Conservation (phyloP, 1,140 invertebrate species). For the Harpegnathos saltator region DNA sequence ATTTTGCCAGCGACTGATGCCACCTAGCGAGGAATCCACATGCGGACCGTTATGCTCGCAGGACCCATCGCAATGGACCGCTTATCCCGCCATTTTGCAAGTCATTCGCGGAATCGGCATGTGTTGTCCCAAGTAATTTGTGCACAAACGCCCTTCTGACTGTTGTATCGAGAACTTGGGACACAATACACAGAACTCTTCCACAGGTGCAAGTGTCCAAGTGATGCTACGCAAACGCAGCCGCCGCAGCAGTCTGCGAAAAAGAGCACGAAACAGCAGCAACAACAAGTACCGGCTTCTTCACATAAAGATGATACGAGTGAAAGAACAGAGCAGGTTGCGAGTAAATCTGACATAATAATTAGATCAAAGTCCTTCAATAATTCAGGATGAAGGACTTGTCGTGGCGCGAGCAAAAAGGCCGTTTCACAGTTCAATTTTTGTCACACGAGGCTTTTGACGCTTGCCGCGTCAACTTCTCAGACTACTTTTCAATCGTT, state of each 20-base stretch:
- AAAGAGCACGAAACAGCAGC: not conserved
- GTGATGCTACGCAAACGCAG: not conserved
- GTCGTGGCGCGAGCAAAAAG: no score
- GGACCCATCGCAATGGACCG: not conserved
- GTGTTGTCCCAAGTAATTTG: constrained; percentile 58
- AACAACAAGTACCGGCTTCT: no score
- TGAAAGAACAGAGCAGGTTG: constrained; percentile 65
- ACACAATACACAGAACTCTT: not conserved
- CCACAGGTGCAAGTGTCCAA: constrained; percentile 57
- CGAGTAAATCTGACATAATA: constrained; percentile 52
- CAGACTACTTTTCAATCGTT: not conserved
- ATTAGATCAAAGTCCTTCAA: not conserved
- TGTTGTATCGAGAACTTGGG: not conserved
- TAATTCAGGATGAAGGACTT: no score
- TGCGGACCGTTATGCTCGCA: constrained; percentile 46
- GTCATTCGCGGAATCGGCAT: constrained; percentile 62
- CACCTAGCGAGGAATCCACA: not conserved
- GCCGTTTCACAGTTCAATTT: no score
- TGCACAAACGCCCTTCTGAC: not conserved
- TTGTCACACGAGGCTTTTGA: not conserved
- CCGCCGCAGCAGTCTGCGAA: constrained; percentile 16
- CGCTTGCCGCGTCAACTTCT: not conserved
- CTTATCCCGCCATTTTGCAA: constrained; percentile 70
- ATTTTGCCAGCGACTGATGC: constrained; percentile 60
- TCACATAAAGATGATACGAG: not conserved